Evolutionary conservation across 2,113 vertebrate species (phyloP), one percentile per base, ranked within the genome.

Genomic region (Platycercus adscitus): DNA sequence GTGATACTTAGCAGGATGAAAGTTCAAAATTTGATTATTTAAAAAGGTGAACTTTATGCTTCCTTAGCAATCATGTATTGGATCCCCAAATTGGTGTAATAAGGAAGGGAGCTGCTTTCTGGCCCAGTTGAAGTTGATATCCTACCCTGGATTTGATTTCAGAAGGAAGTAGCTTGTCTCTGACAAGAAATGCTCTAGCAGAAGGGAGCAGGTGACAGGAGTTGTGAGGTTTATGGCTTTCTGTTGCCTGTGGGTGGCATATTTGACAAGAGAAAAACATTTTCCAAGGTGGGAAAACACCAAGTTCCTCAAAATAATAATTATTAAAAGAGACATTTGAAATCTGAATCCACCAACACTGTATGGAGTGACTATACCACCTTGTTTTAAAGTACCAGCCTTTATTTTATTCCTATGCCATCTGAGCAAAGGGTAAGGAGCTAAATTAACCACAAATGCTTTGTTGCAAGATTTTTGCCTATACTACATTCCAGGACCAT

Each of bases 51-150:
- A 13, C 20, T 11, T 8, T 17, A 2, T 21, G 4, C 1, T 71
- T 17, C 14, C 25, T 58, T 23, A 86, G 17, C 19, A 66, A 8
- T 8, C 0, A 0, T 10, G 5, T 35, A 6, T 3, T 55, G 61
- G 55, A 84, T 61, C 6, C 17, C 16, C 77, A 66, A 18, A 11
- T 3, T 17, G 21, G 13, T 6, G 2, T 13, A 18, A 44, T 37
- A n/a, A 64, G 33, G 50, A 71, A 80, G 19, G 13, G 14, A 83
- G 33, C 12, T 86, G 16, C 7, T 66, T 50, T 73, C 37, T 90
- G 25, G 39, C 25, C 4, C 9, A 4, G 25, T 1, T 43, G 46
- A 64, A 71, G 55, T 25, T 71, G 20, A 64, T 50, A 76, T 50
- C 12, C 44, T 82, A n/a, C 31, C 61, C 24, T 7, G 9, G 39